Base-by-base conservation (phyloP, 1,140 invertebrate species). In the Eupristina koningsbergeri region DNA sequence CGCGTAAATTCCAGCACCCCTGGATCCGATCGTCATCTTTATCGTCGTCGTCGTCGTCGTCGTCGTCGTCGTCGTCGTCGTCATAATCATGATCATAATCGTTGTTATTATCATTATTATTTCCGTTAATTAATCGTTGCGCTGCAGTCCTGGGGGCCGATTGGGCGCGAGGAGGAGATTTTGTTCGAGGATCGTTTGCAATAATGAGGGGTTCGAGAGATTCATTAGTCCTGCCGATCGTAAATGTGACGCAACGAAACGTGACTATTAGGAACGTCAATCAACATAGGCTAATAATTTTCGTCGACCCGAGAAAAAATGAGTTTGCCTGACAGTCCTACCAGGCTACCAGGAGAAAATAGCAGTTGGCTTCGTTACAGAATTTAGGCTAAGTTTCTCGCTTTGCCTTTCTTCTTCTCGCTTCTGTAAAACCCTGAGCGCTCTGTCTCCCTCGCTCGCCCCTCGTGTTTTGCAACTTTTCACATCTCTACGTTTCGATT, bases 301-400 rank as follows among this genome's bases (percentile, higher is more conserved):
- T 88, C 74, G 85, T 71, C 36, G 67, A 77, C 75, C 69, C n/a
- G 34, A 86, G 84, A 89, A 89, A 89, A 89, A 89, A 89, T 89
- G 86, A 86, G 83, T 75, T 76, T 71, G 79, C 39, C 87, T 86
- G 86, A 87, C 86, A 86, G 75, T 71, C 73, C 31, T 89, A 89
- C 41, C 88, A 89, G 89, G 89, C 79, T 81, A 75, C 13, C 86
- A 89, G 86, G 79, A 89, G 45, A 31, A 53, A 80, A 29, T 53
- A 87, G 86, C 47, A 87, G 86, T 84, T 87, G 86, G 79, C 71
- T 84, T 8, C 36, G 36, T 22, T 76, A 64, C 79, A n/a, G 36
- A 67, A 79, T 88, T 89, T 86, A 88, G 86, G 85, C 85, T 82
- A 75, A 67, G 36, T 45, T 80, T 69, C 61, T 45, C 19, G 13